A percentile compares a stretch with the other conserved stretches of the same genome.
phyloP scores from a whole-genome alignment of 2,113 vertebrate genomes.

The Lepisosteus osseus region DNA sequence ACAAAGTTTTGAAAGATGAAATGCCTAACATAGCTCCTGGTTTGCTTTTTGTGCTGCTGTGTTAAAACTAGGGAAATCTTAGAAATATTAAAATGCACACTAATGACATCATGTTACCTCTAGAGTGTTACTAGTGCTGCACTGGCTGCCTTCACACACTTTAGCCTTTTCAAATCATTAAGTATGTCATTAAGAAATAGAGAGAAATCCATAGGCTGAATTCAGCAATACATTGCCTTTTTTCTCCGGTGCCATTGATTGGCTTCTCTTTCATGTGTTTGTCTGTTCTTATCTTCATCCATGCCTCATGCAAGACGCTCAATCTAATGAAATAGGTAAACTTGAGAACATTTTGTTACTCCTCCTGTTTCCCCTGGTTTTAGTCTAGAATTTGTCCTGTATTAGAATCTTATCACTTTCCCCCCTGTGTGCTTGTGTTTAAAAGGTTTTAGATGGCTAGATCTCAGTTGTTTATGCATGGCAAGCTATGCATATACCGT shows the following conservation, averaged over 20 bases:
- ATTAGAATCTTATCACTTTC: slow-evolving; percentile 10
- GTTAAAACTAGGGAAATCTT: no score
- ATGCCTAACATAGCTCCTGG: no score
- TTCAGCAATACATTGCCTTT: background rate
- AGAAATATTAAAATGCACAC: no score
- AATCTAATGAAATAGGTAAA: slow-evolving; percentile 70
- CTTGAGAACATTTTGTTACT: slow-evolving; percentile 42
- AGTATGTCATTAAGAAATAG: background rate
- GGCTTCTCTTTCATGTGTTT: slow-evolving; percentile 8
- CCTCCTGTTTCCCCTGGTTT: slow-evolving; percentile 31
- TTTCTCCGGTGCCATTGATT: background rate
- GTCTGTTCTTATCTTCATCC: slow-evolving; percentile 61
- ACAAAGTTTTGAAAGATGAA: no score
- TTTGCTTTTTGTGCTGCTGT: no score
- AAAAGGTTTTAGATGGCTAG: slow-evolving; percentile 1
- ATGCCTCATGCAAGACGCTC: slow-evolving; percentile 67
- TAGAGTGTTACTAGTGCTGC: no score
- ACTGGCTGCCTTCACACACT: no score
- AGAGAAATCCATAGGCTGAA: background rate
- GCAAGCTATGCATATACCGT: slow-evolving; percentile 11
- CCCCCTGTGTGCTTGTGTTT: background rate
- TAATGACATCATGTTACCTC: no score
- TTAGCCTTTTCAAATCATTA: no score
- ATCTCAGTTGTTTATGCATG: slow-evolving; percentile 1
- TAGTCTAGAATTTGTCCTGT: slow-evolving; percentile 10